Conservation (phyloP, 2,797 vertebrate genomes). For the Podarcis siculus region DNA sequence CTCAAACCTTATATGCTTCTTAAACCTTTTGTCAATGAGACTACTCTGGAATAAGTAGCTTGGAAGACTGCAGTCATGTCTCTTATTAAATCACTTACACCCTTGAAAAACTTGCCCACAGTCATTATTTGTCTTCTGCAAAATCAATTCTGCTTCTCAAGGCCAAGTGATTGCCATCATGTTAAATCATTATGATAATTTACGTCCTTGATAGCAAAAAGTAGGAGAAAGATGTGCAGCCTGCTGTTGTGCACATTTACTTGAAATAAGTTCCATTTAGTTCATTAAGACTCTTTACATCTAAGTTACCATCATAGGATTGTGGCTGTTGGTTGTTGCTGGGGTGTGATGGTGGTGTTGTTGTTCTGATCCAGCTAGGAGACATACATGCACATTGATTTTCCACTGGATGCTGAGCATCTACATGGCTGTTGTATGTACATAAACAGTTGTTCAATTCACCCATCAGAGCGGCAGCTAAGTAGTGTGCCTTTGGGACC, state of each 20-base stretch:
- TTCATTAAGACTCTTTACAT: background rate
- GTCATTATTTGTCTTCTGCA: conserved; percentile 11
- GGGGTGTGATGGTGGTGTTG: too few species aligned
- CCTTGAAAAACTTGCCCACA: background rate
- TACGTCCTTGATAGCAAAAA: background rate
- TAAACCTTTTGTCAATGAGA: background rate
- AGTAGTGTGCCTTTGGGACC: background rate
- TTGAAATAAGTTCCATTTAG: background rate
- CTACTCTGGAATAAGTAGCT: background rate
- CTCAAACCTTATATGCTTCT: background rate
- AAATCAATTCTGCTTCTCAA: conserved; percentile 17
- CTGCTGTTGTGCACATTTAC: background rate
- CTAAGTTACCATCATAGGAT: background rate
- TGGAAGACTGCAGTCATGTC: background rate
- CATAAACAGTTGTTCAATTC: background rate
- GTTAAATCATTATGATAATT: conserved; percentile 12
- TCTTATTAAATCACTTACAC: conserved; percentile 14
- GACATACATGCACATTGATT: background rate
- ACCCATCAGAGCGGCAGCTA: background rate
- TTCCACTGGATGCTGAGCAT: background rate
- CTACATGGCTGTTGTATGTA: background rate
- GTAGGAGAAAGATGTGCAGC: background rate
- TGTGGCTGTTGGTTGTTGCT: background rate
- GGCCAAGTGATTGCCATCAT: background rate
- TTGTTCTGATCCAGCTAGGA: background rate